These are phyloP conservation scores for Mus spicilegus DNA, from an alignment of 2,113 vertebrate genomes.

Conservation along the genomic window DNA sequence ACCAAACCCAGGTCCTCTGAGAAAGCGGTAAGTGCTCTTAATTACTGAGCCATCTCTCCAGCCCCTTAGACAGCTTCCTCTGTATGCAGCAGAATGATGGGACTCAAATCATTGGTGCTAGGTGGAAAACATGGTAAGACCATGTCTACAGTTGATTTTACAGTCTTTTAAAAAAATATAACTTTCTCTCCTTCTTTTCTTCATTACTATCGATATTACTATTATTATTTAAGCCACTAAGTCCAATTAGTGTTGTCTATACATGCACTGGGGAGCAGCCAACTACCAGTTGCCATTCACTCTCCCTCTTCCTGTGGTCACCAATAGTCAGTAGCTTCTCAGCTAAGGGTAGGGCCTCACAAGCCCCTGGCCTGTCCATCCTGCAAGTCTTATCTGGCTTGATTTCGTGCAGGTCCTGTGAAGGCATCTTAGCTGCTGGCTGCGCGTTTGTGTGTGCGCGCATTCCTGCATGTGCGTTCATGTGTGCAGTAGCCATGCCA, in stretches of 20 bases:
- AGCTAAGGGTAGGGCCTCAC: background rate
- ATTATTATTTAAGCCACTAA: background rate
- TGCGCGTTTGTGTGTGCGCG: background rate
- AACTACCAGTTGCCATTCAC: background rate
- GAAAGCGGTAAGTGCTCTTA: background rate
- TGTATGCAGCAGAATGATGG: background rate
- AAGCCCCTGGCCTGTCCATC: too few species aligned
- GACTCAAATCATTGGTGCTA: background rate
- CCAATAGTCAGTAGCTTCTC: background rate
- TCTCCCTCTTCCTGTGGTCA: background rate
- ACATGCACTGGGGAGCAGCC: background rate
- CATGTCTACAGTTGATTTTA: background rate
- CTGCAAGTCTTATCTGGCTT: background rate
- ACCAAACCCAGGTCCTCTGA: background rate
- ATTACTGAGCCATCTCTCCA: background rate
- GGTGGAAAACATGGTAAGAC: background rate
- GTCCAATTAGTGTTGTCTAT: background rate
- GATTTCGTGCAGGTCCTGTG: background rate
- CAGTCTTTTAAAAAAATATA: background rate
- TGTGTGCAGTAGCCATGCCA: background rate
- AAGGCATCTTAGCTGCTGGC: background rate
- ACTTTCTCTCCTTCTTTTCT: background rate
- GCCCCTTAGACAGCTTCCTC: background rate
- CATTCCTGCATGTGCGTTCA: too few species aligned
- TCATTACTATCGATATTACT: background rate